Base-by-base conservation (phyloP, 1,140 invertebrate species). In the Drosophila paulistorum region DNA sequence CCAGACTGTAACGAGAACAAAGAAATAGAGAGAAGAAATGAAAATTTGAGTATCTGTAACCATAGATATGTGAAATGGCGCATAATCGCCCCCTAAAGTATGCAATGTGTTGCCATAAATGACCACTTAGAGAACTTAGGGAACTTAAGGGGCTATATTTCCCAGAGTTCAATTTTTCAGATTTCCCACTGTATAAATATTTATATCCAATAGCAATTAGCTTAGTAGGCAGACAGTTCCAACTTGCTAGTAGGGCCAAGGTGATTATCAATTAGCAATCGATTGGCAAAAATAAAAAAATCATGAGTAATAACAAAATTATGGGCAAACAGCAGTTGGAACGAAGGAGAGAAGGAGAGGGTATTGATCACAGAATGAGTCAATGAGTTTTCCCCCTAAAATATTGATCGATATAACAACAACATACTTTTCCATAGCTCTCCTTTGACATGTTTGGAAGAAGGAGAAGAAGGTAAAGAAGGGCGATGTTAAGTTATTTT, bases 1-100 rank as follows among this genome's bases (percentile, higher is more conserved):
- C 97, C 77, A 99, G 95, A 54, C 98, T 98, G 86, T 33, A 94
- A 67, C 30, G 30, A 30, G 30, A 30, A 30, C 30, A 30, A 42
- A 26, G 1, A 11, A 33, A 4, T 10, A 0, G 10, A 66, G 17
- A 10, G 35, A 54, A 26, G n/a, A 42, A 7, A 60, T 30, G 7
- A 23, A 11, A 7, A 0, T 17, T 13, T 39, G 11, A 17, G 20
- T 14, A 3, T 30, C 6, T 30, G 6, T 6, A 30, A 30, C 26
- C 26, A 0, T 6, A 30, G 6, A 30, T 30, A 30, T 30, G 2
- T 26, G 2, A 0, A 26, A 26, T 26, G 26, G 4, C 2, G 4
- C 2, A 26, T 2, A 26, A 26, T 26, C 26, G 30, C 30, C 30
- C 30, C 30, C 6, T 30, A 3, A 30, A 30, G 30, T 30, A 30